Evolutionary conservation across 1,140 invertebrate genomes (phyloP).

Genomic region (Caenorhabditis latens): DNA sequence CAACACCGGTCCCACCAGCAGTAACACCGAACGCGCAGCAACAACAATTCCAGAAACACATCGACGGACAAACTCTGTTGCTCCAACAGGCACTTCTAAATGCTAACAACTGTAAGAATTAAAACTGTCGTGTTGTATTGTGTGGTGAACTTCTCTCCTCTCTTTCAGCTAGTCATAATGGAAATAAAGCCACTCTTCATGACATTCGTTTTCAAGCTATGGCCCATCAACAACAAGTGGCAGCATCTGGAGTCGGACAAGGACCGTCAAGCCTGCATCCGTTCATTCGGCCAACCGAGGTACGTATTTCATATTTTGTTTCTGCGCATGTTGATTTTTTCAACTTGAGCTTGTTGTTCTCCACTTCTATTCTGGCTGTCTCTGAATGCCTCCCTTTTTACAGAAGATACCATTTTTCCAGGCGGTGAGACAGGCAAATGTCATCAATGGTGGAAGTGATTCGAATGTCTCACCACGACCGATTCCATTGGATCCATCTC

Average conservation of each 20-base stretch:
- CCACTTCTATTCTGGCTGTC: neutral
- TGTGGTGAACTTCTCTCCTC: neutral
- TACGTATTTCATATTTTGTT: neutral
- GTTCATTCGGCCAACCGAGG: slow-evolving; percentile 19
- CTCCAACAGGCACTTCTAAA: slow-evolving; percentile 24
- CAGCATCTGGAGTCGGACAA: slow-evolving; percentile 23
- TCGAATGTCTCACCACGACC: neutral
- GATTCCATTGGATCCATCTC: slow-evolving; percentile 20
- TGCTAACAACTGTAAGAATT: slow-evolving; percentile 19
- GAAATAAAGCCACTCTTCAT: slow-evolving; percentile 37
- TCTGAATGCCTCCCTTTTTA: neutral
- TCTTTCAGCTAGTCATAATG: slow-evolving; percentile 7
- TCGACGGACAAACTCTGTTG: slow-evolving; percentile 16
- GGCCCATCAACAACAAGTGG: slow-evolving; percentile 44
- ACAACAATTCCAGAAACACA: slow-evolving; percentile 51
- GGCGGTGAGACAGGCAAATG: neutral
- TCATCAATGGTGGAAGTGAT: neutral
- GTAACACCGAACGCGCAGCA: slow-evolving; percentile 29
- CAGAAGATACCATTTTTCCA: neutral
- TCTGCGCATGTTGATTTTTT: neutral
- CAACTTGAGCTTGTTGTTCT: neutral
- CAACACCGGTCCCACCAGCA: slow-evolving; percentile 3
- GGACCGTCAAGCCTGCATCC: neutral
- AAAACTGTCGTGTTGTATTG: neutral
- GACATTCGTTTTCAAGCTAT: slow-evolving; percentile 53